Base-by-base conservation (phyloP, 2,797 vertebrate genomes). In the Typhlichthys eigenmanni region DNA sequence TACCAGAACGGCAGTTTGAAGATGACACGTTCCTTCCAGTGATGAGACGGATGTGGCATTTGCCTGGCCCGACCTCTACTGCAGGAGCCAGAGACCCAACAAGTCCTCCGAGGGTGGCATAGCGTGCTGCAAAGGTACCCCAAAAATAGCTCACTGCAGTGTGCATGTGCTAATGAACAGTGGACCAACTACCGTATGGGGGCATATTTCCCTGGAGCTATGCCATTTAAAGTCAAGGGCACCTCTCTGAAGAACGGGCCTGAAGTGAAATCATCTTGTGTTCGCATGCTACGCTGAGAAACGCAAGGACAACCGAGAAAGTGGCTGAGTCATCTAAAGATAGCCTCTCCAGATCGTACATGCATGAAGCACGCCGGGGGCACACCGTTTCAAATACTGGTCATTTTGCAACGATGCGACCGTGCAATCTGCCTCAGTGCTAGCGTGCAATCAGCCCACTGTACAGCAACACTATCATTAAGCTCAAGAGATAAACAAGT, bases 311-410 rank as follows among this genome's bases (percentile, higher is more conserved):
- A 64, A 64, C 58, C 13, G 74, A 73, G 85, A 90, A 90, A 88
- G 85, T 86, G 75, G 45, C 80, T 85, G 87, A 84, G 69, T 85
- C 85, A 85, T 82, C 81, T 90, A 86, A 90, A 90, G 77, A 89
- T 72, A 83, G 85, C 64, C 70, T 74, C 68, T 76, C 54, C 55
- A 47, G 66, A 82, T 76, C 75, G 64, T 70, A 72, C 75, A 68
- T 76, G 80, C 88, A 87, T 84, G 79, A 86, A 80, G 77, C 69
- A 78, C 68, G 82, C 67, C 72, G 78, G 82, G 79, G 54, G 76
- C 79, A 75, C 70, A 50, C 75, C 81, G 73, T 9, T 80, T 81
- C 72, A 83, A 88, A 88, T 81, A 75, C 80, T 68, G 82, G 83
- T 76, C 83, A 82, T 87, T 88, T 87, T 83, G 76, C 77, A 71